Evolutionary conservation across 2,113 vertebrate genomes (phyloP).

Genomic region (Electrona antarctica): DNA sequence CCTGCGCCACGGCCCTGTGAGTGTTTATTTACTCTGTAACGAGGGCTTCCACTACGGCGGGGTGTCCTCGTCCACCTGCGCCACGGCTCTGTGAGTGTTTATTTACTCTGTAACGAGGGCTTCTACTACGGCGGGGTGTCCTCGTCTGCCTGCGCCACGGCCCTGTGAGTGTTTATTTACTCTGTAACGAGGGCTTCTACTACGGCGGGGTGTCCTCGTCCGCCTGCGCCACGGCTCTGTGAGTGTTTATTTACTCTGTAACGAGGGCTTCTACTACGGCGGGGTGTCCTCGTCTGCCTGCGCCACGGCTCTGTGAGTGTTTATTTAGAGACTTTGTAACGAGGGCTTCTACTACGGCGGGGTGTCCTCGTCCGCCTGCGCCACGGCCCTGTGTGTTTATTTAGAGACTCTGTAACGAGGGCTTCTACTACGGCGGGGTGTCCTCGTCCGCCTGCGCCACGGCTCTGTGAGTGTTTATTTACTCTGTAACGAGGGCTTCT

Average conservation of each 20-base stretch:
- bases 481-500: slow-evolving; percentile 92
- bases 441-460: slow-evolving; percentile 90
- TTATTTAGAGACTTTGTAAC: no score
- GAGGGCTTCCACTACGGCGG: slow-evolving; percentile 95
- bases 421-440: slow-evolving; percentile 94
- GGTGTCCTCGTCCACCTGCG: slow-evolving; percentile 89
- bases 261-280: no score
- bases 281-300: no score
- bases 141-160: slow-evolving; percentile 87
- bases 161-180: slow-evolving; percentile 89
- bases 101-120: slow-evolving; percentile 90
- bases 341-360: no score
- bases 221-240: no score
- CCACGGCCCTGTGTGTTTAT: no score
- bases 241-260: no score
- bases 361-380: no score
- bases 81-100: slow-evolving; percentile 88
- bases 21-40: slow-evolving; percentile 90
- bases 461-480: slow-evolving; percentile 88
- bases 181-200: no score
- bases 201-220: no score
- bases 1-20: slow-evolving; percentile 90
- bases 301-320: no score
- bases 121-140: slow-evolving; percentile 96
- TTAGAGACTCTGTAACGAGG: slow-evolving; percentile 87